Evolutionary conservation across 2,113 vertebrate species (phyloP).

Genomic region (Tricholaema leucomelas): DNA sequence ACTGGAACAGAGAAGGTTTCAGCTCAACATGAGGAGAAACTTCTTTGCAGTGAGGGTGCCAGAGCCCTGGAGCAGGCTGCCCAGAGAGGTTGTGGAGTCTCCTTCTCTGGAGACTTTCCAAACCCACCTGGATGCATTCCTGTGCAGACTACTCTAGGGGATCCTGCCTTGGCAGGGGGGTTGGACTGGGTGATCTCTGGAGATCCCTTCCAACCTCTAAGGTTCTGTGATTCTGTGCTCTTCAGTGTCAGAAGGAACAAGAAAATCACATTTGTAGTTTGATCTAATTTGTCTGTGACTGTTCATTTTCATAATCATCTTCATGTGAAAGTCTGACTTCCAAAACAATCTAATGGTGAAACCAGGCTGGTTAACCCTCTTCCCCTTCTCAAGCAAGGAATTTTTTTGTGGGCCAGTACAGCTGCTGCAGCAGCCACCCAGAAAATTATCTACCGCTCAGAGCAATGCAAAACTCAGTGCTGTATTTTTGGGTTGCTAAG

Average conservation of each 20-base stretch:
- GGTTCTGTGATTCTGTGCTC: too few relatives aligned
- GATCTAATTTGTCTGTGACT: neutral
- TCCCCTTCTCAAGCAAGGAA: neutral
- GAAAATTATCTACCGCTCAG: constrained; percentile 37
- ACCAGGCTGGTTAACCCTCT: neutral
- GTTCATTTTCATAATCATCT: neutral
- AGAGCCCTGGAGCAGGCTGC: too few relatives aligned
- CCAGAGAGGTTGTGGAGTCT: too few relatives aligned
- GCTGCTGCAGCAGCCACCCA: constrained; percentile 43
- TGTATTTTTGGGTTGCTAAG: constrained; percentile 61
- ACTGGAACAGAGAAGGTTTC: too few relatives aligned
- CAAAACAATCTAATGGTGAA: neutral
- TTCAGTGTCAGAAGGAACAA: neutral
- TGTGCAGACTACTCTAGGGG: too few relatives aligned
- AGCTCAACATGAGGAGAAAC: too few relatives aligned
- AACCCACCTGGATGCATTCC: too few relatives aligned
- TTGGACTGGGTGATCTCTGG: too few relatives aligned
- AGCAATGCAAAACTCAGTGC: constrained; percentile 56
- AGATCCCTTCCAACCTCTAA: too few relatives aligned
- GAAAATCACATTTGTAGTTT: neutral
- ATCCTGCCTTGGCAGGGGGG: too few relatives aligned
- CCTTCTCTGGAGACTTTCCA: too few relatives aligned
- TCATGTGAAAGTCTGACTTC: neutral
- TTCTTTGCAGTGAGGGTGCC: too few relatives aligned
- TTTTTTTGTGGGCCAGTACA: constrained; percentile 32